Conservation (phyloP, 2,888 invertebrate species). For the Mellilla xanthometata region DNA sequence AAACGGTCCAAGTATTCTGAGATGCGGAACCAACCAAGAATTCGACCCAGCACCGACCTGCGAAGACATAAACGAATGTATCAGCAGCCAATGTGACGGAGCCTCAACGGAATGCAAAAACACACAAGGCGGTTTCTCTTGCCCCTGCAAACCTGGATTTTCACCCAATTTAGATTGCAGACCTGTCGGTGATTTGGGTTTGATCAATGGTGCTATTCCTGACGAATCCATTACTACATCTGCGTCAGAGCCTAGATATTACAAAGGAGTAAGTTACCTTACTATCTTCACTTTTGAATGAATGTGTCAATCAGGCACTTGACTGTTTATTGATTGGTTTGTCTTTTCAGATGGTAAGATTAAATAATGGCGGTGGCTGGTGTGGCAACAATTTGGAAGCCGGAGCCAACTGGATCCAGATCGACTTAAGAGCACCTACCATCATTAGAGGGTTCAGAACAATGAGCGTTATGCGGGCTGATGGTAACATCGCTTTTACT, state of each 20-base stretch:
- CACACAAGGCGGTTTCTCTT: constrained; percentile 93
- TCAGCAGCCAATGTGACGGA: constrained; percentile 93
- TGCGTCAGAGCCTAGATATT: constrained; percentile 90
- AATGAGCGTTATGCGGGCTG: constrained; percentile 92
- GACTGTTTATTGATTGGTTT: no score
- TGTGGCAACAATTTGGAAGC: constrained; percentile 93
- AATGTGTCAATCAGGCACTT: no score
- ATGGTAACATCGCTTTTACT: constrained; percentile 93
- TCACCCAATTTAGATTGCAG: constrained; percentile 93
- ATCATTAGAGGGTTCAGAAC: constrained; percentile 95
- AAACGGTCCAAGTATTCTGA: constrained; percentile 91
- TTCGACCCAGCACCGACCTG: constrained; percentile 94
- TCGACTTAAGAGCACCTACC: constrained; percentile 94
- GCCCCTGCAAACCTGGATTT: constrained; percentile 93
- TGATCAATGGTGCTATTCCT: constrained; percentile 94
- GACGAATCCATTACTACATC: constrained; percentile 95
- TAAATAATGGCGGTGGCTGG: constrained; percentile 94
- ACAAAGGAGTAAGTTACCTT: constrained; percentile 85
- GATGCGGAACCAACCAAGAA: constrained; percentile 91
- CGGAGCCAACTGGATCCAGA: constrained; percentile 93
- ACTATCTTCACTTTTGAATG: neutral
- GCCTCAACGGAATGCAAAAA: constrained; percentile 96
- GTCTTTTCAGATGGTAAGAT: constrained; percentile 90
- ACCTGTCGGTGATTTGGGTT: constrained; percentile 94
- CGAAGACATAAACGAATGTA: constrained; percentile 96